Evolutionary conservation across 1,140 invertebrate genomes (phyloP), one percentile per base, ranked within the genome.

Genomic region (Drosophila bocki): DNA sequence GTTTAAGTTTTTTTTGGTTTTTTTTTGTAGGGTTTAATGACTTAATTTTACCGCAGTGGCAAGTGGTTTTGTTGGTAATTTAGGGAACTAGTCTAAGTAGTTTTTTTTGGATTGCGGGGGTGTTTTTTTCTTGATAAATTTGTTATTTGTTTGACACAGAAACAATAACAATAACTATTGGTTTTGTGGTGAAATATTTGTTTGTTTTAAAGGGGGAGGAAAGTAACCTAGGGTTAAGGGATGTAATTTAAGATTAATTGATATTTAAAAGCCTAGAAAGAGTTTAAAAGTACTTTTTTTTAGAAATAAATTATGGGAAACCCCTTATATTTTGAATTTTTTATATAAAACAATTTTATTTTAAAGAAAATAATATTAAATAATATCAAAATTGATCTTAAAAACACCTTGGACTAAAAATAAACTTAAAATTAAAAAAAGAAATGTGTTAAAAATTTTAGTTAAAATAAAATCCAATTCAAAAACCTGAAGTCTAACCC

Each of bases 21-120:
- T 64, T 48, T 74, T 48, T 63, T n/a, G 32, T 41, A 33, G 37
- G 17, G 29, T 57, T 68, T 78, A 78, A 78, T 78, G 74, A 78
- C 75, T 78, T 78, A 42, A 78, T 78, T 77, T 78, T 61, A 64
- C 70, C 68, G 70, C 70, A 74, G 37, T 51, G 45, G 51, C 69
- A 59, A 71, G 51, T 59, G 53, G 69, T 26, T 42, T 72, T 74
- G 67, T 37, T 29, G 45, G 68, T 74, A 60, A 60, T 72, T 74
- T 39, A 39, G 53, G 35, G 17, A 51, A 74, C 68, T 60, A 32
- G 45, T 51, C 26, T 19, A 22, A 45, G 54, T 19, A 47, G 19
- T n/a, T n/a, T 33, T 32, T 50, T 72, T 26, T 6, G 15, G 13
- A 12, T 42, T 48, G 53, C 13, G 54, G 56, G 70, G 70, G 68